Base-by-base conservation (phyloP, 2,797 vertebrate species). In the Stomatorhinus walkeri region DNA sequence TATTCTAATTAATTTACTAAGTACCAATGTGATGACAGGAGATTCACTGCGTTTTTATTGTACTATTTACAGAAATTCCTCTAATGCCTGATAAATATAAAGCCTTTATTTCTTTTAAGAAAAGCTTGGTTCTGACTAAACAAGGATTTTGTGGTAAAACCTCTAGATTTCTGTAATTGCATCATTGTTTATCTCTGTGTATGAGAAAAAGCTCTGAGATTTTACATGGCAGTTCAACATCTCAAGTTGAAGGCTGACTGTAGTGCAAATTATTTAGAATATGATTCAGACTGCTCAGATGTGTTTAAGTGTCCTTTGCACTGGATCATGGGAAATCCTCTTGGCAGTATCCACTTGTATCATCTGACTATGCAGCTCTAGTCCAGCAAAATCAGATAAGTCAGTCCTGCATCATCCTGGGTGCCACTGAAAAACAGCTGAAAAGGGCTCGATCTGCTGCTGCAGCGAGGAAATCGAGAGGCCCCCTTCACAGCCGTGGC, bases 161-260 rank as follows among this genome's bases (percentile, higher is more conserved):
- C 36, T 79, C 72, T 79, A 79, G 72, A 79, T 79, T 43, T n/a
- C 72, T 79, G 4, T 79, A 79, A 79, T 79, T 43, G 72, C 72
- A 2, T 79, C 72, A 79, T 79, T 40, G 72, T 79, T 40, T 79
- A 43, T 43, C 72, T 43, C 72, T 79, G 72, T 1, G 36, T 8
- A 79, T 43, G 36, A 79, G 7, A 79, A 79, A 76, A 61, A 68
- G 28, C 32, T 79, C 72, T 19, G 72, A 79, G 72, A 79, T 79
- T 19, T 79, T 79, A n/a, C 40, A 36, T 36, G 68, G 32, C 32
- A 16, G 72, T 43, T 79, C 40, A 79, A 43, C 43, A 79, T 43
- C 72, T 43, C 36, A 79, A 79, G 72, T n/a, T 43, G 72, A n/a
- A 79, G 32, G 16, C 72, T 79, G 72, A 79, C 32, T 79, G 72